Evolutionary conservation across 2,797 vertebrate genomes (phyloP).

Genomic region (Phrynocephalus vlangalii): DNA sequence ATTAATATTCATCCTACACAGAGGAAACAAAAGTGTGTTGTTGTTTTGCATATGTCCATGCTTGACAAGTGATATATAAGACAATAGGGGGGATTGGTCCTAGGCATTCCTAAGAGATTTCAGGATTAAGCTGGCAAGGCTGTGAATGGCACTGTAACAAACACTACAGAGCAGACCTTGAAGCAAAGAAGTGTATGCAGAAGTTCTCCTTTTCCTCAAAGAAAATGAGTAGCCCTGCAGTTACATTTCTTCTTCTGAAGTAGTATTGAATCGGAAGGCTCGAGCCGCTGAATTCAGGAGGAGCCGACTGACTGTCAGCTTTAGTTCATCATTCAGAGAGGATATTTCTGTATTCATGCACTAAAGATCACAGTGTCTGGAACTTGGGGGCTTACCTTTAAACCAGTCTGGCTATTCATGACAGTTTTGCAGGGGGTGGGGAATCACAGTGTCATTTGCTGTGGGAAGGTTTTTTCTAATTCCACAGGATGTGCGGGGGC

Average conservation of each 20-base stretch:
- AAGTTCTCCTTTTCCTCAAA: conserved; percentile 13
- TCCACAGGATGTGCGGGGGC: neutral
- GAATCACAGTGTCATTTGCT: neutral
- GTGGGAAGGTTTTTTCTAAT: conserved; percentile 24
- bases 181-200: conserved; percentile 21
- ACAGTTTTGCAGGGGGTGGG: neutral
- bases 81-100: neutral
- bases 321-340: conserved; percentile 60
- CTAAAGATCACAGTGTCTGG: conserved; percentile 36
- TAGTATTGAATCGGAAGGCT: conserved; percentile 64
- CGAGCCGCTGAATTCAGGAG: conserved; percentile 46
- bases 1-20: conserved; percentile 12
- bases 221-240: conserved; percentile 48
- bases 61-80: conserved; percentile 14
- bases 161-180: conserved; percentile 16
- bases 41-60: conserved; percentile 35
- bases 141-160: neutral
- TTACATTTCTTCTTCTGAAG: conserved; percentile 51
- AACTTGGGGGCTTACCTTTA: conserved; percentile 8
- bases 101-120: neutral
- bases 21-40: neutral
- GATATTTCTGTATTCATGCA: conserved; percentile 13
- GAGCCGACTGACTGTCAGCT: conserved; percentile 64
- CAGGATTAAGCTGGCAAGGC: neutral
- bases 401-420: conserved; percentile 8